Conservation (phyloP, 2,888 invertebrate species). For the Allacma fusca region DNA sequence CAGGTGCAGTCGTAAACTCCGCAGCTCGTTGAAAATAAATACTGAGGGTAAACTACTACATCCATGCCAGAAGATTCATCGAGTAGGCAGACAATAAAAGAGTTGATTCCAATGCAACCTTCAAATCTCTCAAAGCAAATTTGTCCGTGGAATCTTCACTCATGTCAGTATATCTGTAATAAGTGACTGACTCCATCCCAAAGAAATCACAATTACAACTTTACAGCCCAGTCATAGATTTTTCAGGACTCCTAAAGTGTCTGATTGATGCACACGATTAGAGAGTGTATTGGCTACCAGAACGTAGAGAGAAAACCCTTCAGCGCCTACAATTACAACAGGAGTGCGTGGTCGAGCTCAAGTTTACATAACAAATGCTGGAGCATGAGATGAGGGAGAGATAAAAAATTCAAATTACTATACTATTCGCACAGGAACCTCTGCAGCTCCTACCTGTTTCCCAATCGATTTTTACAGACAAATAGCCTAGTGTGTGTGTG, state of each 20-base stretch:
- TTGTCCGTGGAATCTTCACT: background rate
- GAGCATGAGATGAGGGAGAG: background rate
- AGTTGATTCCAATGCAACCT: slow-evolving; percentile 17
- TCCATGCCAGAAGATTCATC: background rate
- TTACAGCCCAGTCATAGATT: background rate
- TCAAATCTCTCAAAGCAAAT: background rate
- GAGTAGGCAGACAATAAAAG: background rate
- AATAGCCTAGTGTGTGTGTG: no score
- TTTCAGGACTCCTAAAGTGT: slow-evolving; percentile 16
- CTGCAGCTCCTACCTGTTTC: slow-evolving; percentile 33
- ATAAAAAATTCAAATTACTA: slow-evolving; percentile 30
- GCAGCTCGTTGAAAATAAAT: background rate
- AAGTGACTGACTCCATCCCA: background rate
- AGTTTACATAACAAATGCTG: slow-evolving; percentile 11
- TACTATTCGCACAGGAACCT: slow-evolving; percentile 24
- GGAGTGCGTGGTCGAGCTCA: background rate
- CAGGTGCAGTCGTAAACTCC: slow-evolving; percentile 31
- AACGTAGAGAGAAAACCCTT: background rate
- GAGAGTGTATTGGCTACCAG: background rate
- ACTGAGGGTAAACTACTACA: background rate
- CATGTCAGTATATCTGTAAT: background rate
- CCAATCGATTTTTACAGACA: slow-evolving; percentile 19
- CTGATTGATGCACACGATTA: slow-evolving; percentile 17
- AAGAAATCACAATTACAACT: slow-evolving; percentile 1
- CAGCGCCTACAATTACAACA: background rate